Base-by-base conservation (phyloP, 2,113 vertebrate genomes). In the Australoheros scitulus region DNA sequence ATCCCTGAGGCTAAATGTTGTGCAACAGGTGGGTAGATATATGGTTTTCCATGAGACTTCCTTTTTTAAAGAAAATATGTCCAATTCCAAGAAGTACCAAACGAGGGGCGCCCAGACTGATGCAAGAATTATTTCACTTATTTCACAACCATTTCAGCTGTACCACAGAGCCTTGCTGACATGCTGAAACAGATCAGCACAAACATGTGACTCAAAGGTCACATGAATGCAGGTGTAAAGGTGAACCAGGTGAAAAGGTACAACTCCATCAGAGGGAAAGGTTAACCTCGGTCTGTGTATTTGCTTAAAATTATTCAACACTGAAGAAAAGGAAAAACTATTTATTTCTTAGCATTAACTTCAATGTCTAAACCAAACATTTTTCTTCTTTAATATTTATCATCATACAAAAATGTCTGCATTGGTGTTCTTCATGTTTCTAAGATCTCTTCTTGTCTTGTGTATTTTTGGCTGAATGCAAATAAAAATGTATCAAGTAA, bases 181-280 rank as follows among this genome's bases (percentile, higher is more conserved):
- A 61, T 0, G 41, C 65, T 61, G 61, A 87, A 24, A 52, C 20
- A 77, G 58, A 36, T 2, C 18, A 10, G 26, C 5, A 24, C 59
- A 64, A 20, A 61, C 55, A 70, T 17, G n/a, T 81, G 76, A 57
- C 14, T 36, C n/a, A 1, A 17, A 0, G 24, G 34, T 61, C 14
- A 61, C 18, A 24, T 47, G 36, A 52, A 18, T 34, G 13, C 3
- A 76, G 72, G 86, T 80, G 41, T 61, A 52, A 9, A 61, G 47
- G 10, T 15, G 2, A 61, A 74, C 11, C 56, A 55, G 76, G 82
- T 78, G 22, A 83, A 56, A 88, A 41, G 41, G 34, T 24, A 88
- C 15, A 78, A 36, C 8, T 24, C 4, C 1, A 13, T 32, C 11
- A 26, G 77, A 61, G 75, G 55, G 7, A 78, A 47, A 81, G 84